Evolutionary conservation across 2,888 invertebrate genomes (phyloP).

Genomic region (Drosophila macrospina): DNA sequence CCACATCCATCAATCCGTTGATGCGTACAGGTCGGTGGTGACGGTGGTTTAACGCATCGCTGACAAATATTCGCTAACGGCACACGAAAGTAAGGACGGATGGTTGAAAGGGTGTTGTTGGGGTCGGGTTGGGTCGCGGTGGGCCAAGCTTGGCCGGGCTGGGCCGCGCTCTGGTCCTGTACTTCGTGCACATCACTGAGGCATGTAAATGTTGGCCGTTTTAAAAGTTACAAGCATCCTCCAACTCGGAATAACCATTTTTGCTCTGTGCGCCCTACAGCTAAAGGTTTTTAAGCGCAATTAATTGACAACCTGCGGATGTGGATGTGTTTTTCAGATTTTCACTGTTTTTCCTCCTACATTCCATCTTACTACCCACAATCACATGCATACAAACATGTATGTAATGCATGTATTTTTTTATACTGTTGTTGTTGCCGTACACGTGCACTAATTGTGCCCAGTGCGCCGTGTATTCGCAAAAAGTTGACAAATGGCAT

Average conservation of each 20-base stretch:
- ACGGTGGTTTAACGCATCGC: conserved; percentile 54
- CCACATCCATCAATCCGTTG: conserved; percentile 12
- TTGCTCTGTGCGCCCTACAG: conserved; percentile 16
- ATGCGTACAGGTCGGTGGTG: conserved; percentile 31
- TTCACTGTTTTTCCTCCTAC: conserved; percentile 20
- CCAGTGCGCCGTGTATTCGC: conserved; percentile 49
- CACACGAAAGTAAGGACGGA: conserved; percentile 20
- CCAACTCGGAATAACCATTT: conserved; percentile 24
- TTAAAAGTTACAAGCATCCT: conserved; percentile 58
- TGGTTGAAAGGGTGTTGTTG: not conserved
- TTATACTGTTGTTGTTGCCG: conserved; percentile 29
- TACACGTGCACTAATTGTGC: conserved; percentile 65
- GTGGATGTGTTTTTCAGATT: conserved; percentile 62
- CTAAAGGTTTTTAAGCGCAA: conserved; percentile 52
- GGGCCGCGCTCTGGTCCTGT: not conserved
- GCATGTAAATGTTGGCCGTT: conserved; percentile 56
- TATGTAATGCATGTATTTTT: conserved; percentile 8
- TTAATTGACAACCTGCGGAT: conserved; percentile 68
- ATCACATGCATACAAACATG: not conserved
- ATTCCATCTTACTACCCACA: not conserved
- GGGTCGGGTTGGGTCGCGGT: no score
- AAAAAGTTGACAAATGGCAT: conserved; percentile 62
- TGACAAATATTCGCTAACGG: conserved; percentile 51
- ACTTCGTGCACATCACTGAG: conserved; percentile 16
- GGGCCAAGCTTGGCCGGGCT: no score